Percentiles rank a stretch among this genome's conserved stretches.
Conservation (phyloP, 2,113 vertebrate species). For the Burhinus oedicnemus region DNA sequence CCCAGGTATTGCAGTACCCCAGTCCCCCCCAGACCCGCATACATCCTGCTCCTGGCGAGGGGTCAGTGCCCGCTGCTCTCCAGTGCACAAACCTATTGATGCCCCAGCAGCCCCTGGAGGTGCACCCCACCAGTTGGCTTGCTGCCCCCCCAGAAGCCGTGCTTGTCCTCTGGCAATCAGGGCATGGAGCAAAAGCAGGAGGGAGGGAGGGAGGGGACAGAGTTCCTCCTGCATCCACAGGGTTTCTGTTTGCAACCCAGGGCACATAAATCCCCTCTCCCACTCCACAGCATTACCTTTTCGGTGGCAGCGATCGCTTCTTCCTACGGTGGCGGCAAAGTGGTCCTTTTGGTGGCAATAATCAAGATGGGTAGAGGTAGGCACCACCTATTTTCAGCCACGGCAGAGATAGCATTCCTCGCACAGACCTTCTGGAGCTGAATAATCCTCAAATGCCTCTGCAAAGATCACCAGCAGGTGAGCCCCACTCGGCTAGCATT, state of each 20-base stretch:
- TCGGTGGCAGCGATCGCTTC: background rate
- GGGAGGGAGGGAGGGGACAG: background rate
- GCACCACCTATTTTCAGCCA: conserved; percentile 43
- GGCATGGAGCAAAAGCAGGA: background rate
- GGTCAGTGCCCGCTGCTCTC: background rate
- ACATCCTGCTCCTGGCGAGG: background rate
- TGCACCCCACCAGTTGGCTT: background rate
- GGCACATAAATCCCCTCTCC: background rate
- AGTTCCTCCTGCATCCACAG: background rate
- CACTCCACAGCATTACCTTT: conserved; percentile 23
- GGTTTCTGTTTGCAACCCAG: background rate
- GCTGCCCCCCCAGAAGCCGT: background rate
- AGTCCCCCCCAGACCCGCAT: background rate
- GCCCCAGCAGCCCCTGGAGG: background rate
- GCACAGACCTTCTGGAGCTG: conserved; percentile 36
- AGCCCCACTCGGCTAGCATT: conserved; percentile 12
- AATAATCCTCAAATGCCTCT: conserved; percentile 68
- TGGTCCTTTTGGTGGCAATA: background rate
- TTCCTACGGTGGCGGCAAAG: background rate
- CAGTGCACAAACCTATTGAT: background rate
- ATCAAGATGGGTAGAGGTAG: background rate
- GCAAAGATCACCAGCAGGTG: conserved; percentile 65
- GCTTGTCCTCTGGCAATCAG: background rate
- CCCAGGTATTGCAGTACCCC: background rate
- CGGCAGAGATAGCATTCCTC: conserved; percentile 1